A percentile compares a stretch with the other conserved stretches of the same genome.
phyloP scores from a whole-genome alignment of 2,113 vertebrate species.

The Festucalex cinctus region DNA sequence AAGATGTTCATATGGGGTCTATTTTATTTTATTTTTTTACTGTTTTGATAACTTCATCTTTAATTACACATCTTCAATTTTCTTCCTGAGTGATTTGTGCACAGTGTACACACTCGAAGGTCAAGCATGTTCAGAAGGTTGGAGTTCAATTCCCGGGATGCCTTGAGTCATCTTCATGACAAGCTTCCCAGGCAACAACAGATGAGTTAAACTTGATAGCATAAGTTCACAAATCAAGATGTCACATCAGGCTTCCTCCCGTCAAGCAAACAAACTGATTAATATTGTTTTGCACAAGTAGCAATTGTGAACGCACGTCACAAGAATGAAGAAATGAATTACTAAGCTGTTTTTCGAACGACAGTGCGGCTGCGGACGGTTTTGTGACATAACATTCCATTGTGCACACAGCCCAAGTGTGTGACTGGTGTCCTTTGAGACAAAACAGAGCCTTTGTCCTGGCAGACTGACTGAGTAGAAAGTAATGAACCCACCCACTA shows the following conservation, averaged over 20 bases:
- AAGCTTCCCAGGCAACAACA: background rate
- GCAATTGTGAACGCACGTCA: conserved; percentile 3
- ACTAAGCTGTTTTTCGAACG: conserved; percentile 6
- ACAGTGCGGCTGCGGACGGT: conserved; percentile 8
- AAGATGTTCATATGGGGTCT: background rate
- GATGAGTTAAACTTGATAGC: background rate
- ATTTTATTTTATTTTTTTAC: background rate
- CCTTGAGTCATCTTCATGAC: conserved; percentile 1
- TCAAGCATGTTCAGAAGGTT: background rate
- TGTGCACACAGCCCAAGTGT: conserved; percentile 24
- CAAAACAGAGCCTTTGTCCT: conserved; percentile 44
- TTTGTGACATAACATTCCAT: conserved; percentile 51
- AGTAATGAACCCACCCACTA: conserved; percentile 56
- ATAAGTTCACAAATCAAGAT: background rate
- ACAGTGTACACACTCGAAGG: background rate
- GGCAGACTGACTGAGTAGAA: conserved; percentile 45
- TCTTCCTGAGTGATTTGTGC: background rate
- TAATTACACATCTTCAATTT: background rate
- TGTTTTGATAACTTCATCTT: background rate
- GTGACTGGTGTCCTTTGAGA: conserved; percentile 44
- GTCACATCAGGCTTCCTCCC: background rate
- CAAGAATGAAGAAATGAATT: background rate
- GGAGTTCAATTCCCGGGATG: background rate
- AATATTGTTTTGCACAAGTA: conserved; percentile 5
- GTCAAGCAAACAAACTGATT: background rate